Percentiles rank a stretch among this genome's conserved stretches.
These are phyloP conservation scores for Falco berigora DNA, from an alignment of 2,797 vertebrate species.

Conservation along the genomic window DNA sequence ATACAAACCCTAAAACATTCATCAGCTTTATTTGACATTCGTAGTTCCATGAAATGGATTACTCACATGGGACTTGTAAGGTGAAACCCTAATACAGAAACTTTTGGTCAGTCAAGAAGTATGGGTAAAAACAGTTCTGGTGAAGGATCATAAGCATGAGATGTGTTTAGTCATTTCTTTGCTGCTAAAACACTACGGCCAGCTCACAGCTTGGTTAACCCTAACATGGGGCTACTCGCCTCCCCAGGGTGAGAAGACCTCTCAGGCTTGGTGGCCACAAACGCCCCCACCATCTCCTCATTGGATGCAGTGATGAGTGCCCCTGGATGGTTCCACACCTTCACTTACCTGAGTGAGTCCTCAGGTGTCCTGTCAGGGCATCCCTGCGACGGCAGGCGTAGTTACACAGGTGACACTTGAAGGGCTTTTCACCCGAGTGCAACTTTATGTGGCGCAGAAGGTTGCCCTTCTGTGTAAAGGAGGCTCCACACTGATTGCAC, in stretches of 20 bases:
- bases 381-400: conserved; percentile 96
- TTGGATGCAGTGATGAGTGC: fast-evolving
- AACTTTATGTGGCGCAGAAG: conserved; percentile 97
- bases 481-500: conserved; percentile 97
- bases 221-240: not conserved
- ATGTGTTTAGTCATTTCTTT: not conserved
- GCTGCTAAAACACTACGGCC: not conserved
- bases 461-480: conserved; percentile 99
- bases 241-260: not conserved
- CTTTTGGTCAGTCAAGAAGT: not conserved
- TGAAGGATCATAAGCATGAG: not conserved
- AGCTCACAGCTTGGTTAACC: not conserved
- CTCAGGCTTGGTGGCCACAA: not conserved
- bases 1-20: not conserved
- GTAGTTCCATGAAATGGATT: conserved; percentile 1
- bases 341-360: conserved; percentile 93
- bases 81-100: conserved; percentile 11
- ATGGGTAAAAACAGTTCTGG: not conserved
- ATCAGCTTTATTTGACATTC: not conserved
- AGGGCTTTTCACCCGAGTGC: conserved; percentile 97
- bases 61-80: not conserved
- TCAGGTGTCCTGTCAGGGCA: conserved; percentile 94
- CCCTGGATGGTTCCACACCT: not conserved
- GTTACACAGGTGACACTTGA: conserved; percentile 99
- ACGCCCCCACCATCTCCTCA: fast-evolving